Evolutionary conservation across 2,113 vertebrate genomes (phyloP), one percentile per base, ranked within the genome.

Genomic region (Symphodus melops): DNA sequence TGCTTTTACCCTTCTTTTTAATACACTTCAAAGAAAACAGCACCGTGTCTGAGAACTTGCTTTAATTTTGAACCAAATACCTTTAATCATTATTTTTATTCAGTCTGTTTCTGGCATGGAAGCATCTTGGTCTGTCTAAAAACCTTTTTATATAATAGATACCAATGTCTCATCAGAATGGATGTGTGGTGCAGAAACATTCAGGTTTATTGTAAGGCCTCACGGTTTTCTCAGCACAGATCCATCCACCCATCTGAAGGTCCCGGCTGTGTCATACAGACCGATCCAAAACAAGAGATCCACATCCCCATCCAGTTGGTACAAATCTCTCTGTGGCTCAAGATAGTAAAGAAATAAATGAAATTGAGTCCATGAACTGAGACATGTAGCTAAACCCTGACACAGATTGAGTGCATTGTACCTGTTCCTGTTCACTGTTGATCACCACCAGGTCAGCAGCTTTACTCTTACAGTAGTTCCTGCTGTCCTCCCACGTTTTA

Each of bases 241-340:
- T 59, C 80, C 53, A 54, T 82, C 74, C 7, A 77, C 58, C 74
- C 74, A 77, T 46, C 6, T 39, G 23, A 72, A 82, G 17, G 1
- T 36, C 19, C 28, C 39, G 19, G 46, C 10, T 3, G 5, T 46
- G 13, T n/a, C 8, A 36, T 12, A 3, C 16, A 82, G 46, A 53
- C 69, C 74, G 41, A 73, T 77, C 74, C 80, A 82, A 52, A 67
- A 25, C 9, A 21, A 10, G 6, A 71, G 48, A 1, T 33, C 0
- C 0, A 0, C 0, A 5, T 23, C 1, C 17, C 41, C 20, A 59
- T 70, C 16, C 51, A 62, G 23, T 25, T 28, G 49, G 39, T 55
- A 52, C 21, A 82, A 54, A 6, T 17, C 58, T 8, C 3, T 37
- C 80, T 82, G 52, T 21, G 46, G 58, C 52, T n/a, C 9, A 5